Evolutionary conservation across 2,888 invertebrate species (phyloP).

Genomic region (Blomia tropicalis): DNA sequence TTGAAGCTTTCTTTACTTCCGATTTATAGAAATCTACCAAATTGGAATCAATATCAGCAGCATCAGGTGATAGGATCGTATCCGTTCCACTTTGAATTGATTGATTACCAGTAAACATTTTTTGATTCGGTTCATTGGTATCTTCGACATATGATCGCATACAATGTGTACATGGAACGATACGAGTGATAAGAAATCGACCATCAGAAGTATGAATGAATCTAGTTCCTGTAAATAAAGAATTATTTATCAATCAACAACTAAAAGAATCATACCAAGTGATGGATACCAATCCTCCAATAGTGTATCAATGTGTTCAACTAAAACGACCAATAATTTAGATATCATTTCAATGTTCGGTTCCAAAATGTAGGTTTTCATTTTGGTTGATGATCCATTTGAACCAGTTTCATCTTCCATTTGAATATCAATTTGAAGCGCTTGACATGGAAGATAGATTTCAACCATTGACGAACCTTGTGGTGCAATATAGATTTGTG

Average conservation of each 20-base stretch:
- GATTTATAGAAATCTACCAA: constrained; percentile 11
- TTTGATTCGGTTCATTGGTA: neutral
- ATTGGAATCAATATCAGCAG: constrained; percentile 7
- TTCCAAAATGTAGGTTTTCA: constrained; percentile 41
- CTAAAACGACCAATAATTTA: constrained; percentile 64
- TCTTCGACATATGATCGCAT: constrained; percentile 36
- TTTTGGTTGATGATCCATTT: neutral
- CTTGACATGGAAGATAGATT: constrained; percentile 59
- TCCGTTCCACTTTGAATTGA: neutral
- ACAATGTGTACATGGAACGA: constrained; percentile 82
- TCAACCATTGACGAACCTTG: constrained; percentile 65
- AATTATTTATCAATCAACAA: neutral
- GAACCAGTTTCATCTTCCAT: neutral
- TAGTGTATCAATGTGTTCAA: constrained; percentile 86
- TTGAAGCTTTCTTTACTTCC: constrained; percentile 10
- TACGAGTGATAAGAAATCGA: constrained; percentile 73
- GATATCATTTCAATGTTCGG: constrained; percentile 62
- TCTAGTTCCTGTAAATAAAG: constrained; percentile 44
- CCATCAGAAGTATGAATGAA: constrained; percentile 97
- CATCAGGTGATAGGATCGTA: neutral
- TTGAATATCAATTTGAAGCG: constrained; percentile 41
- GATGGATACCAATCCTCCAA: constrained; percentile 98
- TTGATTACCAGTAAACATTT: neutral
- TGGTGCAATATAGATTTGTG: constrained; percentile 53
- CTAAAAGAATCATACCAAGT: constrained; percentile 45